Percentiles rank a stretch among this genome's conserved stretches.
Conservation (phyloP, 2,113 vertebrate genomes). For the Sterrhoptilus dennistouni region DNA sequence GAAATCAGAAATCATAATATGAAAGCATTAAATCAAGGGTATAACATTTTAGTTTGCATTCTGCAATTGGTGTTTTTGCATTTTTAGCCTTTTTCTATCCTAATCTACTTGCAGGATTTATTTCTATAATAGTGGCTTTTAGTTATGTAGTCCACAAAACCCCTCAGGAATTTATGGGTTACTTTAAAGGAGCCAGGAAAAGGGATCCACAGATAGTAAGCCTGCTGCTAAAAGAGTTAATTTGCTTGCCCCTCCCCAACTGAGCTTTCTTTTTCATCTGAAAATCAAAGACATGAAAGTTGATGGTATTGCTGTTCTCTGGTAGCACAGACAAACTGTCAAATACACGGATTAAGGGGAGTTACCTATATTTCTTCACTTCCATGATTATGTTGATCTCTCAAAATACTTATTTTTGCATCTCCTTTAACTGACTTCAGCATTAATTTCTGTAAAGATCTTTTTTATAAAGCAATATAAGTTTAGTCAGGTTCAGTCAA, state of each 20-base stretch:
- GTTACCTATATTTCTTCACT: not conserved
- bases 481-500: conserved; percentile 48
- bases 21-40: not conserved
- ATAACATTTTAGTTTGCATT: not conserved
- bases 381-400: not conserved
- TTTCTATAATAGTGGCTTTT: not conserved
- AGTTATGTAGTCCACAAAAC: not conserved
- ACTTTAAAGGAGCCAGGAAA: not conserved
- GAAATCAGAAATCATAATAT: not conserved
- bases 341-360: not conserved
- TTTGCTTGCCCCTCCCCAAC: not conserved
- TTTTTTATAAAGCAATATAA: not conserved
- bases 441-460: not conserved
- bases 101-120: not conserved
- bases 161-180: not conserved
- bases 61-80: not conserved
- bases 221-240: not conserved
- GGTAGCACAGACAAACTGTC: not conserved
- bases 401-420: not conserved
- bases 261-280: not conserved
- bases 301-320: not conserved
- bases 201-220: not conserved
- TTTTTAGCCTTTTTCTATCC: not conserved
- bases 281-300: not conserved
- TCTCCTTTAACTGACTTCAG: conserved; percentile 19